Evolutionary conservation across 2,113 vertebrate genomes (phyloP).

Genomic region (Riparia riparia): DNA sequence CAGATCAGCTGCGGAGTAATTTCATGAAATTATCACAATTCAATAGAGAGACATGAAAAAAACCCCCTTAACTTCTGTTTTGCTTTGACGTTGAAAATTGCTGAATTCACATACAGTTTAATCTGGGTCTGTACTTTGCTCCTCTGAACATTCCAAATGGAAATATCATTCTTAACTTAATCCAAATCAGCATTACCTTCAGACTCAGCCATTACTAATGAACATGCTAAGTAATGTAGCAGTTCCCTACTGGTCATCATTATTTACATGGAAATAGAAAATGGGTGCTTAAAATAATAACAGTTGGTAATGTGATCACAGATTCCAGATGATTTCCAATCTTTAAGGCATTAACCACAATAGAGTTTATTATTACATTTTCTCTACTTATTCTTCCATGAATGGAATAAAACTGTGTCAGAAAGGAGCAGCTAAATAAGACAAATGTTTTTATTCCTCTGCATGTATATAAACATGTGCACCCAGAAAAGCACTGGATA

Average conservation of each 20-base stretch:
- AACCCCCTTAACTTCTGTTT: not conserved
- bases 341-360: constrained; percentile 24
- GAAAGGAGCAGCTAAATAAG: not conserved
- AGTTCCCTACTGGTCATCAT: not conserved
- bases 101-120: not conserved
- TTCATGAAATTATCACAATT: constrained; percentile 17
- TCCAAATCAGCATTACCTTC: not conserved
- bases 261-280: constrained; percentile 29
- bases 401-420: constrained; percentile 14
- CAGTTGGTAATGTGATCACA: constrained; percentile 8
- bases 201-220: not conserved
- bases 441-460: not conserved
- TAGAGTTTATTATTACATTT: constrained; percentile 16
- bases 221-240: not conserved
- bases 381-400: not conserved
- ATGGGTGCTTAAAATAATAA: constrained; percentile 30
- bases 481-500: not conserved
- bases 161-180: not conserved
- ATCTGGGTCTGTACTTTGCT: not conserved
- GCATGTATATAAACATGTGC: not conserved
- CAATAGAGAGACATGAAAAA: not conserved
- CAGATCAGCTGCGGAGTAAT: constrained; percentile 23
- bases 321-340: constrained; percentile 38
- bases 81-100: not conserved
- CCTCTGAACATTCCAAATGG: not conserved